Evolutionary conservation across 1,140 invertebrate species (phyloP).

Genomic region (Brachionus rotundiformis): DNA sequence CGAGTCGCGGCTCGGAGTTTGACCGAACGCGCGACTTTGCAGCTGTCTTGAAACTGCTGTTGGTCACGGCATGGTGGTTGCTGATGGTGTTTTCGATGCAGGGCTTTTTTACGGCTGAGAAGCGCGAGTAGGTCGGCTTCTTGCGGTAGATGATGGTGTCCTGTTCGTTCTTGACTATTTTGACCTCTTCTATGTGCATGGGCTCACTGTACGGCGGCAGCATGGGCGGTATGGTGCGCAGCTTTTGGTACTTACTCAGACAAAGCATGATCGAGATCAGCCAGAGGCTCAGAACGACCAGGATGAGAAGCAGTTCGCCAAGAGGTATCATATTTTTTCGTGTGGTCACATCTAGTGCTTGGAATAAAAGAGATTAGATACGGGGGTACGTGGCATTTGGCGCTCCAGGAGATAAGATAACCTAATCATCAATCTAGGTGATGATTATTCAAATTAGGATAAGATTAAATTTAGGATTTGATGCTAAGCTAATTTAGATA

Average conservation of each 20-base stretch:
- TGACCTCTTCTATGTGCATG: conserved; percentile 46
- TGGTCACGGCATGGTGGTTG: not conserved
- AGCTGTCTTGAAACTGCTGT: not conserved
- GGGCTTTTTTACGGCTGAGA: not conserved
- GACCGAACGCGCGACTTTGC: not conserved
- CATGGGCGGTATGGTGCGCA: conserved; percentile 38
- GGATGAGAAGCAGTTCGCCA: not conserved
- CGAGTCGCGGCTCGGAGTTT: not conserved
- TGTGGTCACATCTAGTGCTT: conserved; percentile 6
- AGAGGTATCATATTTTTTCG: not conserved
- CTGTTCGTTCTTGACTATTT: conserved; percentile 44
- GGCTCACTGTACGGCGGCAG: conserved; percentile 28
- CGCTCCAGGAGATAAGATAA: too few species aligned
- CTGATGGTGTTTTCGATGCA: not conserved
- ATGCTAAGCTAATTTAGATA: conserved; percentile 4
- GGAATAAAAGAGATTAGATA: not conserved
- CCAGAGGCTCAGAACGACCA: conserved; percentile 18
- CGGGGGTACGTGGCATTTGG: too few species aligned
- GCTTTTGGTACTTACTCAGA: conserved; percentile 46
- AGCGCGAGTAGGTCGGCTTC: not conserved
- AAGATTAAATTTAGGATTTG: not conserved
- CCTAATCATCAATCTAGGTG: too few species aligned
- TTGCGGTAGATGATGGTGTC: conserved; percentile 36
- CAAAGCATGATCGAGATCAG: conserved; percentile 22
- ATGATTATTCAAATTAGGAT: not conserved